phyloP scores from a whole-genome alignment of 2,888 invertebrate species.

The Phengaris alcon region DNA sequence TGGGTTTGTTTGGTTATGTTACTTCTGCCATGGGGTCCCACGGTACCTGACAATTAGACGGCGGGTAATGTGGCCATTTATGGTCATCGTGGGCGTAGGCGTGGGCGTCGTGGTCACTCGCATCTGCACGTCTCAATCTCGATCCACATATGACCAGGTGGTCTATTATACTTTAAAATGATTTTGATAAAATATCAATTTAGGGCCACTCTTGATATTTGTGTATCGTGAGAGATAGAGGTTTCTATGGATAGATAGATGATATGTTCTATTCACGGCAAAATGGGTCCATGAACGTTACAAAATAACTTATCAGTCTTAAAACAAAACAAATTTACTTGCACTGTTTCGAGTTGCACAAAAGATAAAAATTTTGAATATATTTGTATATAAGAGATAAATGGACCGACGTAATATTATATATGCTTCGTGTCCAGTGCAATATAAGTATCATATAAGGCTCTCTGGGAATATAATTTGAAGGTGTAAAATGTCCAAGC shows the following conservation, averaged over 20 bases:
- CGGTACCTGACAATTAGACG: slow-evolving; percentile 21
- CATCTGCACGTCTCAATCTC: slow-evolving; percentile 22
- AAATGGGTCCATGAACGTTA: background rate
- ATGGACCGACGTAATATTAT: background rate
- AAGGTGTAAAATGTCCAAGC: slow-evolving; percentile 28
- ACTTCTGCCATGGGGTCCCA: slow-evolving; percentile 13
- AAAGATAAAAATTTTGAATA: background rate
- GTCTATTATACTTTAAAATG: slow-evolving; percentile 19
- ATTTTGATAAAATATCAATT: background rate
- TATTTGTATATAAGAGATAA: background rate
- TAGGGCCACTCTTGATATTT: background rate
- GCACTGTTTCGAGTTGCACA: slow-evolving; percentile 7
- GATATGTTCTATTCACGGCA: background rate
- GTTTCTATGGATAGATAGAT: background rate
- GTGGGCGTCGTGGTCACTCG: slow-evolving; percentile 14
- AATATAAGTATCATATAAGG: slow-evolving; percentile 9
- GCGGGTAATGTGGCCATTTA: slow-evolving; percentile 21
- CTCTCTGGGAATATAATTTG: slow-evolving; percentile 6
- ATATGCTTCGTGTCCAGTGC: background rate
- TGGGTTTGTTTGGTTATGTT: slow-evolving; percentile 23
- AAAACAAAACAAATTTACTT: background rate
- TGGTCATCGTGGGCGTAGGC: slow-evolving; percentile 4
- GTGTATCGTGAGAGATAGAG: no score
- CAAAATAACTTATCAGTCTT: background rate
- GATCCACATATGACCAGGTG: slow-evolving; percentile 9